phyloP scores from a whole-genome alignment of 2,113 vertebrate species.

The Manacus vitellinus region DNA sequence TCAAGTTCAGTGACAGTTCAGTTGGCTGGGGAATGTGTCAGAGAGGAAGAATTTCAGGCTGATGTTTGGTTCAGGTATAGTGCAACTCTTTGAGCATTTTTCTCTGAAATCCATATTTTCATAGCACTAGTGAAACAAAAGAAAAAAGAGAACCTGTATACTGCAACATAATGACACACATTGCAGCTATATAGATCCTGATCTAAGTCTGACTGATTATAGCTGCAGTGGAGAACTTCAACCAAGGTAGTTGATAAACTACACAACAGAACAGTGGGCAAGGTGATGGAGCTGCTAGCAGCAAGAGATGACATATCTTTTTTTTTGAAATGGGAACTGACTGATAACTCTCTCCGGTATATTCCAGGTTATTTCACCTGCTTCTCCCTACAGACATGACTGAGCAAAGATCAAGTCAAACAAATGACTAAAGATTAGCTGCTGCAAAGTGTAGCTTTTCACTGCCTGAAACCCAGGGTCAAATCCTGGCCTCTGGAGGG shows the following conservation, averaged over 20 bases:
- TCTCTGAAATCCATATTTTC: not conserved
- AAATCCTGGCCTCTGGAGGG: not conserved
- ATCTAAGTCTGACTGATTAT: not conserved
- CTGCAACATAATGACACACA: not conserved
- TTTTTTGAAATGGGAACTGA: constrained; percentile 22
- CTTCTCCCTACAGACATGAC: not conserved
- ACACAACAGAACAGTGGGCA: not conserved
- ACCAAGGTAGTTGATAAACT: not conserved
- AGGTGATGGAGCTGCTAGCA: constrained; percentile 9
- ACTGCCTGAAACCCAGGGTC: not conserved
- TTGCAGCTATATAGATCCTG: not conserved
- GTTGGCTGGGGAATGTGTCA: not conserved
- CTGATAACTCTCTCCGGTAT: constrained; percentile 23
- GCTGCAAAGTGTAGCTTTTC: not conserved
- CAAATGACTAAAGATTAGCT: not conserved
- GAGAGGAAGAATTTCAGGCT: not conserved
- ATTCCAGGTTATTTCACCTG: not conserved
- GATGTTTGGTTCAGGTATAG: not conserved
- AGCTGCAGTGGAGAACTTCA: not conserved
- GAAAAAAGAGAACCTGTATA: not conserved
- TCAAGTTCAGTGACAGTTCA: not conserved
- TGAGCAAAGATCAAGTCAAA: not conserved
- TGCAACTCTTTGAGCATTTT: not conserved
- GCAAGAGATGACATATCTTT: not conserved
- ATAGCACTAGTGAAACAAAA: not conserved